Conservation (phyloP, 1,140 invertebrate species). For the Gerris buenoi region DNA sequence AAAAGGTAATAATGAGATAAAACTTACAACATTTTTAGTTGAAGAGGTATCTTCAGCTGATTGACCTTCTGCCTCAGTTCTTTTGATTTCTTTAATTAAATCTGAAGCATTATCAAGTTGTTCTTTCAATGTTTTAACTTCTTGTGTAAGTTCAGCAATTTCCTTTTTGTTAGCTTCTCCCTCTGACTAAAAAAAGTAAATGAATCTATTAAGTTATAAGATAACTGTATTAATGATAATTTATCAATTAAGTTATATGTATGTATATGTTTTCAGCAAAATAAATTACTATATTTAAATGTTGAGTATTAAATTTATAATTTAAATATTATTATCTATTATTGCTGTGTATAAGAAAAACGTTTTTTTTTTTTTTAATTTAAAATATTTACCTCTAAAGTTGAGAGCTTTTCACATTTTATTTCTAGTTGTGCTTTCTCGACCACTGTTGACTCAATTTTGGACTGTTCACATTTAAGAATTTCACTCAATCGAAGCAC, state of each 20-base stretch:
- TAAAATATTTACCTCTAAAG: background rate
- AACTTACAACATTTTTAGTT: background rate
- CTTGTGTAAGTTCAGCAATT: slow-evolving; percentile 10
- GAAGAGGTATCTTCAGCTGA: slow-evolving; percentile 8
- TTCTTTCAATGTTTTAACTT: slow-evolving; percentile 19
- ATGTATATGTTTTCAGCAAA: too few relatives aligned
- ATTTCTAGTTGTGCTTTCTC: slow-evolving; percentile 4
- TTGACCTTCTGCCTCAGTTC: slow-evolving; percentile 22
- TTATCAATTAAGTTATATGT: too few relatives aligned
- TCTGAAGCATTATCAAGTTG: slow-evolving; percentile 22
- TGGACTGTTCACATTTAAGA: slow-evolving; percentile 4
- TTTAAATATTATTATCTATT: too few relatives aligned
- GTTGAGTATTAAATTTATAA: too few relatives aligned
- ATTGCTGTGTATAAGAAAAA: too few relatives aligned
- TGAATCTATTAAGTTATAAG: too few relatives aligned
- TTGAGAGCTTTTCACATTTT: background rate
- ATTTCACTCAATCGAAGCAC: slow-evolving; percentile 15
- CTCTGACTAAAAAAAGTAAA: background rate
- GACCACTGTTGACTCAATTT: slow-evolving; percentile 11
- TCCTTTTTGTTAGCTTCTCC: slow-evolving; percentile 12
- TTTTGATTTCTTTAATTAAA: slow-evolving; percentile 17
- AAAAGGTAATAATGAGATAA: too few relatives aligned
- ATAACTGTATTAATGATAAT: too few relatives aligned
- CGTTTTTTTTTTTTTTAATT: too few relatives aligned
- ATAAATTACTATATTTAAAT: too few relatives aligned